Base-by-base conservation (phyloP, 2,113 vertebrate genomes). In the Aphyosemion australe region DNA sequence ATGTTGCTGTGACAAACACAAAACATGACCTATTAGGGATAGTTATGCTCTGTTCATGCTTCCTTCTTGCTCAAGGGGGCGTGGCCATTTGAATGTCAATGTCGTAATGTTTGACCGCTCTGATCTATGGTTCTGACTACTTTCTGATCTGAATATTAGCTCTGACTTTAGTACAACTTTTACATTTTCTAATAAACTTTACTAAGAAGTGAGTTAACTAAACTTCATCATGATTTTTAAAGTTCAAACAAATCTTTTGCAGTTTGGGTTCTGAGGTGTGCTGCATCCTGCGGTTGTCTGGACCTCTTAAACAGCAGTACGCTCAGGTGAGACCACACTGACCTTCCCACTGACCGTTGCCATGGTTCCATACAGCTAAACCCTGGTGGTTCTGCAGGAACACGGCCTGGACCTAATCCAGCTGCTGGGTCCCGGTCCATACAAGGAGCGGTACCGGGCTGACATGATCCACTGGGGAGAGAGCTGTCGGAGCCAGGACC, bases 381-480 rank as follows among this genome's bases (percentile, higher is more conserved):
- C 56, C 20, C 16, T 37, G 13, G n/a, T 67, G 39, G 12, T 50
- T 6, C 41, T 58, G 8, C 80, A 98, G 96, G 95, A 96, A 8
- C 94, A 94, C 0, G 55, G 88, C 19, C 86, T 98, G 69, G 88
- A 96, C 57, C 93, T 93, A 54, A 64, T 91, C 63, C 86, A 88
- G 19, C 92, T 98, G 15, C 82, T 97, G 88, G 95, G 94, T 0
- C 66, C 95, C 13, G 94, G 93, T 2, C 48, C 65, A 12, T 97
- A 98, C 76, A 98, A 98, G 76, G 96, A 98, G 84, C 6, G 0
- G 5, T 91, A 88, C 54, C 90, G 96, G 3, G 87, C 81, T 1
- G 92, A 94, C 61, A 98, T 98, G 96, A 96, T 98, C 81, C 74
- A 16, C 12, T 98, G 96, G 96, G 95, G 96, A 0, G 95, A 98